Evolutionary conservation across 2,113 vertebrate genomes (phyloP).

Genomic region (Panthera leo): DNA sequence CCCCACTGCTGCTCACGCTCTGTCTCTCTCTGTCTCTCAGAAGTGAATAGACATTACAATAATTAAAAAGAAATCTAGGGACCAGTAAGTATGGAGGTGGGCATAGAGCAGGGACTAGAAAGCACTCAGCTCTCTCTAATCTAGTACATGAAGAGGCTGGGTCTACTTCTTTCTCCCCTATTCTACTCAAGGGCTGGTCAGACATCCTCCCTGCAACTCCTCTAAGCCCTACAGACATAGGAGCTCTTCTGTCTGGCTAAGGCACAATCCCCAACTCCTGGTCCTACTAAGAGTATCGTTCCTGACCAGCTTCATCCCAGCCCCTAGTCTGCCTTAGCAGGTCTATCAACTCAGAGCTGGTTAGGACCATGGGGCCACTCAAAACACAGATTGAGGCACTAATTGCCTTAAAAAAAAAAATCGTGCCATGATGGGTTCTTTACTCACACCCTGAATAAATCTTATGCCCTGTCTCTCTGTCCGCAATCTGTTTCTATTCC

Average conservation of each 20-base stretch:
- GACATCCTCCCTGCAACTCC: neutral
- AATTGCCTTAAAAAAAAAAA: neutral
- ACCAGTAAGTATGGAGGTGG: neutral
- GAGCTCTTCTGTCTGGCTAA: neutral
- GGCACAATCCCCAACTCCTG: neutral
- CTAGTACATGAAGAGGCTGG: neutral
- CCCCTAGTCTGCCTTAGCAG: neutral
- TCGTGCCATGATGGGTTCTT: neutral
- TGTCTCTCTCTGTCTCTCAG: too few species aligned
- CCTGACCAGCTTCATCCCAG: neutral
- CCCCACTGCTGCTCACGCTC: too few species aligned
- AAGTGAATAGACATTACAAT: too few species aligned
- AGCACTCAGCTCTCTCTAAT: neutral
- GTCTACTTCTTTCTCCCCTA: neutral
- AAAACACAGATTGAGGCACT: neutral
- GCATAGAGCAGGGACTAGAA: neutral
- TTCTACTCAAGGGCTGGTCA: neutral
- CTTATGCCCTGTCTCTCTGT: neutral
- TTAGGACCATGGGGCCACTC: neutral
- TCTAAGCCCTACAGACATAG: neutral
- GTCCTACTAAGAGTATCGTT: neutral
- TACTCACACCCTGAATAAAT: neutral
- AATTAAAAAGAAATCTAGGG: neutral
- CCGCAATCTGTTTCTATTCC: neutral
- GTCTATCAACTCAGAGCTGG: neutral